A percentile compares a stretch with the other conserved stretches of the same genome.
Conservation (phyloP, 2,113 vertebrate genomes). For the Amphilophus citrinellus region DNA sequence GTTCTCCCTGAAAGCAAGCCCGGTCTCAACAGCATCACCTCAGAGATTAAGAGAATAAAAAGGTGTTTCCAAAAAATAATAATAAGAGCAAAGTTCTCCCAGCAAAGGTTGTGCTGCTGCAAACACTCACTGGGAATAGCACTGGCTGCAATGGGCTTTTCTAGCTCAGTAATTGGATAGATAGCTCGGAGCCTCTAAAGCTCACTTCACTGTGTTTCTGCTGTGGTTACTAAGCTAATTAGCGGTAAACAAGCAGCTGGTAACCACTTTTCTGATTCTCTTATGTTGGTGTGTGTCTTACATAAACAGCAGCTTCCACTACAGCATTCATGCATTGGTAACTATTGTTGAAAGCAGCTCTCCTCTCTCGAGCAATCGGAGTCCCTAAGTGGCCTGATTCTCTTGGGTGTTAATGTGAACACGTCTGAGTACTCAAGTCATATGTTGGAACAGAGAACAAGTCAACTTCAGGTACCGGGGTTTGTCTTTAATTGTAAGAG, state of each 20-base stretch:
- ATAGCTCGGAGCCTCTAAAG: constrained; percentile 17
- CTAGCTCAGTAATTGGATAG: constrained; percentile 54
- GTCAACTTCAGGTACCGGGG: background rate
- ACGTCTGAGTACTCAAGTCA: background rate
- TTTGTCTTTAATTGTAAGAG: constrained; percentile 22
- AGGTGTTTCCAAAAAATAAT: background rate
- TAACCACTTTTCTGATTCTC: constrained; percentile 31
- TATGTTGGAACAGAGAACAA: background rate
- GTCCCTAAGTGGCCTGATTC: constrained; percentile 6
- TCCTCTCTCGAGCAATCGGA: background rate
- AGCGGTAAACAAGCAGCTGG: constrained; percentile 55
- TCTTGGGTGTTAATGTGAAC: background rate
- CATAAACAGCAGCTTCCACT: background rate
- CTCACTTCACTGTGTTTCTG: constrained; percentile 22
- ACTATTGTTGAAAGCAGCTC: background rate
- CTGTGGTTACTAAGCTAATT: constrained; percentile 58
- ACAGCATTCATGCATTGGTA: background rate
- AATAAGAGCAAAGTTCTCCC: background rate
- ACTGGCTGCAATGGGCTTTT: constrained; percentile 32
- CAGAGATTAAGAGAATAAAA: background rate
- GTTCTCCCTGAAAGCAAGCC: background rate
- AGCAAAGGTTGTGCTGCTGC: background rate
- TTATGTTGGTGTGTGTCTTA: constrained; percentile 18
- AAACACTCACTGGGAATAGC: constrained; percentile 22
- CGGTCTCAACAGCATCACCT: background rate